phyloP scores from a whole-genome alignment of 1,140 invertebrate species.

The Listronotus bonariensis region DNA sequence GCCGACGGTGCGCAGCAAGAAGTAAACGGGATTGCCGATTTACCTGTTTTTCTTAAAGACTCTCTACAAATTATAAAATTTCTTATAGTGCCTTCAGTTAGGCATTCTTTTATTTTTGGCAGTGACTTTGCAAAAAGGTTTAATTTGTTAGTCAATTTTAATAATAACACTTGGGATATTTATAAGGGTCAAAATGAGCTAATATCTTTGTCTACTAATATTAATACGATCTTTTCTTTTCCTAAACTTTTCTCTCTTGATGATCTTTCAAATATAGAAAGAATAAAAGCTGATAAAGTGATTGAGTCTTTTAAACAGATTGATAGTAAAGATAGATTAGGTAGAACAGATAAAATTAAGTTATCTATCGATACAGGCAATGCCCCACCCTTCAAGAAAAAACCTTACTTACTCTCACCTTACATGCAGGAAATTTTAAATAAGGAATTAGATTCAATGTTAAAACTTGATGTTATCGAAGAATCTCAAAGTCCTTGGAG shows the following conservation, averaged over 20 bases:
- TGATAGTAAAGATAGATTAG: constrained; percentile 3
- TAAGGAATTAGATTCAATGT: not conserved
- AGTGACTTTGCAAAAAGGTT: not conserved
- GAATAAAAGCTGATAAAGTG: not conserved
- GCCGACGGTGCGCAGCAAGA: constrained; percentile 7
- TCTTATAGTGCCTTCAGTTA: not conserved
- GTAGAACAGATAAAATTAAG: constrained; percentile 4
- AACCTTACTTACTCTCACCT: constrained; percentile 15
- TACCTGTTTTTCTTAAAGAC: constrained; percentile 3
- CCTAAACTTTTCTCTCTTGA: not conserved
- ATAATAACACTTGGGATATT: not conserved
- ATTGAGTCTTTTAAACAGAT: too few relatives aligned
- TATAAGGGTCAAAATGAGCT: not conserved
- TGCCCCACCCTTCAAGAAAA: constrained; percentile 6
- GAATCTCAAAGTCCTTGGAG: constrained; percentile 19
- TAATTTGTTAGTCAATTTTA: not conserved
- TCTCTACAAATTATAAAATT: not conserved
- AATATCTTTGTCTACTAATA: not conserved
- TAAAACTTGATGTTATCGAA: too few relatives aligned
- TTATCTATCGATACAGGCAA: constrained; percentile 17
- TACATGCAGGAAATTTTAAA: constrained; percentile 7
- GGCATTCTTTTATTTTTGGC: constrained; percentile 1
- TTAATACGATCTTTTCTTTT: too few relatives aligned
- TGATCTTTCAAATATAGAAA: not conserved
- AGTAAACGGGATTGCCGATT: constrained; percentile 1